Percentiles rank a stretch among this genome's conserved stretches.
Evolutionary conservation across 2,113 vertebrate genomes (phyloP).

Genomic region (Scomber japonicus): DNA sequence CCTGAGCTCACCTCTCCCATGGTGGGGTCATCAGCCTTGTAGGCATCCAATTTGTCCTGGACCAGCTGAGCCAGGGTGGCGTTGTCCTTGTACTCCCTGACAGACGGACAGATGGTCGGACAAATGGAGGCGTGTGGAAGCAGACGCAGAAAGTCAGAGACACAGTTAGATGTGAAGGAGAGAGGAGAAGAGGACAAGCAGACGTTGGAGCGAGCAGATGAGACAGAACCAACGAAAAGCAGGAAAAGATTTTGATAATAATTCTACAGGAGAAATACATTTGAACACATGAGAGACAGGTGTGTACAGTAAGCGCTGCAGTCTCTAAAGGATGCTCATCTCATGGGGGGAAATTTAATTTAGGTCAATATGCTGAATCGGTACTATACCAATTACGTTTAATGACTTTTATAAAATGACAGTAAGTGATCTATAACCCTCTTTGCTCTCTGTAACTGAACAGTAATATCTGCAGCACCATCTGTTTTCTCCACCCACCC

Average conservation of each 20-base stretch:
- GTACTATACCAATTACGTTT: neutral
- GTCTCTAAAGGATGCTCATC: neutral
- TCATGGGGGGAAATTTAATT: neutral
- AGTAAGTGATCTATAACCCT: neutral
- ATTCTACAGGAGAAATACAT: neutral
- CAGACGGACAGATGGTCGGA: neutral
- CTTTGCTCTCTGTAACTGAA: too few relatives aligned
- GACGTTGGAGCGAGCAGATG: neutral
- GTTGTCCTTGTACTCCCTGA: slow-evolving; percentile 93
- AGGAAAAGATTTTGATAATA: neutral
- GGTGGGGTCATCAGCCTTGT: slow-evolving; percentile 97
- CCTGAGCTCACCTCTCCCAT: slow-evolving; percentile 93
- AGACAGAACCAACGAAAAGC: neutral
- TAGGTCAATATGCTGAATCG: neutral
- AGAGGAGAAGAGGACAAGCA: neutral
- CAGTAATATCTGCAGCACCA: too few relatives aligned
- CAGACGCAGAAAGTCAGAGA: neutral
- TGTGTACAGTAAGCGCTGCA: neutral
- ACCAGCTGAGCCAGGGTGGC: slow-evolving; percentile 96
- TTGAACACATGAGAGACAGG: neutral
- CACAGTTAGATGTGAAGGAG: neutral
- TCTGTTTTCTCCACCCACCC: too few relatives aligned
- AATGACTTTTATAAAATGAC: neutral
- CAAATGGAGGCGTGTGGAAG: neutral
- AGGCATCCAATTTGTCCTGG: slow-evolving; percentile 97